Conservation (phyloP, 2,113 vertebrate species). For the Empidonax traillii region DNA sequence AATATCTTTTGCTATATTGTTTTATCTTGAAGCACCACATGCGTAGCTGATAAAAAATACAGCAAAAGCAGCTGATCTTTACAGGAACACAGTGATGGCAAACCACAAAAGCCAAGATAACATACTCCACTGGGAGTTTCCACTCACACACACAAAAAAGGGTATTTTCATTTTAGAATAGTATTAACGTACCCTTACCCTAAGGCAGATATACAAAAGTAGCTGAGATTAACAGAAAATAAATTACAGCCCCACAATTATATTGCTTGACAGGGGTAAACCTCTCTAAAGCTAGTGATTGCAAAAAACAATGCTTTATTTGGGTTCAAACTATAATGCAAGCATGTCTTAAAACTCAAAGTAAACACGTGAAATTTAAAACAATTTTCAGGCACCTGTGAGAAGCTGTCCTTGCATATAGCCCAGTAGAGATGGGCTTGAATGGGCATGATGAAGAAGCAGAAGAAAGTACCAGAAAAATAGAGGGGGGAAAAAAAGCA, state of each 20-base stretch:
- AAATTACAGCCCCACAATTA: background rate
- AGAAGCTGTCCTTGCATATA: background rate
- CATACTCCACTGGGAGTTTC: background rate
- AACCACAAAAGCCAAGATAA: background rate
- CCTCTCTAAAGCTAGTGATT: background rate
- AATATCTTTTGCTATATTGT: background rate
- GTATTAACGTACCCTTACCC: background rate
- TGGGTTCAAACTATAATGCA: background rate
- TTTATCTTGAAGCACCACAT: background rate
- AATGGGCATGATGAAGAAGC: background rate
- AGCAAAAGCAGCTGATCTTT: background rate
- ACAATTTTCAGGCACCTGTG: background rate
- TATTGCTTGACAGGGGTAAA: background rate
- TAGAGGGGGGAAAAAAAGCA: accelerated
- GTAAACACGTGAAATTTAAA: background rate
- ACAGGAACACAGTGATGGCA: background rate
- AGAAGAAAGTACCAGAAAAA: background rate
- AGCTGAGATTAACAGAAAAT: background rate
- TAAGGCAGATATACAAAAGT: background rate
- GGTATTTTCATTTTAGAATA: background rate
- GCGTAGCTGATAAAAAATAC: background rate
- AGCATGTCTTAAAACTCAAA: background rate
- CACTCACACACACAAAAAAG: background rate
- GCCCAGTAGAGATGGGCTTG: background rate
- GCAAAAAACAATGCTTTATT: background rate